Conservation (phyloP, 2,113 vertebrate genomes). For the human region DNA sequence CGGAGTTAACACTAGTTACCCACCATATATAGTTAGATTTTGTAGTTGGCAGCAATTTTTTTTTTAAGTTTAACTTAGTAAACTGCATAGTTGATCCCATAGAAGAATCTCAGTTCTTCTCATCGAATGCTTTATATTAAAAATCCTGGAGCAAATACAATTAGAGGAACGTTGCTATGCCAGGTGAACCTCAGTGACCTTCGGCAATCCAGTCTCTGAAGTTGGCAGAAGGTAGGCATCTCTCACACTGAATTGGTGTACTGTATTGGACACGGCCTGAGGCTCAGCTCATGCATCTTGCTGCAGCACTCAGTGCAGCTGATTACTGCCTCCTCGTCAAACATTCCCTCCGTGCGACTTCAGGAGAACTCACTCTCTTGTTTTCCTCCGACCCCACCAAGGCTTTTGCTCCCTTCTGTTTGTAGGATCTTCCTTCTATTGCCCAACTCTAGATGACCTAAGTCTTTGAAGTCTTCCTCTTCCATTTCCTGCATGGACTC, state of each 20-base stretch:
- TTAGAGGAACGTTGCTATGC: neutral
- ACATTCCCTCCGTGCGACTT: neutral
- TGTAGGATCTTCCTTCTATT: neutral
- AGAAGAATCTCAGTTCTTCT: neutral
- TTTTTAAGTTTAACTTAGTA: neutral
- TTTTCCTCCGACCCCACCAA: neutral
- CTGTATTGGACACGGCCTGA: neutral
- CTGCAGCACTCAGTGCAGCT: accelerated
- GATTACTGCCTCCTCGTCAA: neutral
- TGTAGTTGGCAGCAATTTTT: neutral
- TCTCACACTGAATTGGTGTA: accelerated
- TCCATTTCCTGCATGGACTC: neutral
- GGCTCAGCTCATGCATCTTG: neutral
- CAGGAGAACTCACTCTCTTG: neutral
- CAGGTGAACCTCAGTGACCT: neutral
- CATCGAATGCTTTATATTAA: neutral
- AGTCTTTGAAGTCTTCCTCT: neutral
- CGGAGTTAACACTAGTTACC: neutral
- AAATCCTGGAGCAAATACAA: neutral
- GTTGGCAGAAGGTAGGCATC: neutral
- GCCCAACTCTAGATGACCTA: neutral
- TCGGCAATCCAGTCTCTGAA: neutral
- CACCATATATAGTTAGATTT: neutral
- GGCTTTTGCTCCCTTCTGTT: neutral
- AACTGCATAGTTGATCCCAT: neutral